phyloP scores from a whole-genome alignment of 2,888 invertebrate genomes.

The Orthonevra nobilis region DNA sequence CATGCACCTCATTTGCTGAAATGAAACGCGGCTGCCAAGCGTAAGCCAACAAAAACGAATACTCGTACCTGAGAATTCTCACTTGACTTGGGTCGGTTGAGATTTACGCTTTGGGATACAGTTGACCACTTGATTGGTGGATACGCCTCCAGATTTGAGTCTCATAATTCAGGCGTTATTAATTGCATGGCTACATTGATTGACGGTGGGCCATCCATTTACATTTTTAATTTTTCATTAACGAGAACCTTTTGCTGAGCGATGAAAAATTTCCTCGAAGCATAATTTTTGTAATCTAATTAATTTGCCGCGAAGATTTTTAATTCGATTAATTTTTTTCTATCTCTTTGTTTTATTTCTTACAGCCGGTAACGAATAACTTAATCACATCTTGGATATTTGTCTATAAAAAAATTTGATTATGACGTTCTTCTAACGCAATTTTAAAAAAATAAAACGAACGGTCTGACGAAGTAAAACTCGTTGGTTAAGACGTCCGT shows the following conservation, averaged over 20 bases:
- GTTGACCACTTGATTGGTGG: constrained; percentile 47
- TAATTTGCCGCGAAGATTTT: too few species aligned
- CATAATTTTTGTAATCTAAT: neutral
- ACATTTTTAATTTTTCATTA: constrained; percentile 59
- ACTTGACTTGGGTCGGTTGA: constrained; percentile 10
- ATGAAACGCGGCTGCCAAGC: constrained; percentile 5
- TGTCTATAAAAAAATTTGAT: too few species aligned
- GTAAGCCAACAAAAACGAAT: neutral
- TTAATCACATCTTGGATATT: too few species aligned
- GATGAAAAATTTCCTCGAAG: constrained; percentile 5
- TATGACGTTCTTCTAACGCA: too few species aligned
- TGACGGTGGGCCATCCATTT: constrained; percentile 58
- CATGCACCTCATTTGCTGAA: constrained; percentile 28
- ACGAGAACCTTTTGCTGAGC: constrained; percentile 42
- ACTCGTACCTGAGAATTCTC: constrained; percentile 15
- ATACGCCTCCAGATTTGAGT: constrained; percentile 54
- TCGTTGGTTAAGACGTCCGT: too few species aligned
- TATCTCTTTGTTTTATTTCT: too few species aligned
- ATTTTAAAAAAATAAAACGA: too few species aligned
- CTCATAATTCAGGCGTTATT: constrained; percentile 57
- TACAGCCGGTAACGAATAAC: too few species aligned
- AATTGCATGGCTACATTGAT: constrained; percentile 58
- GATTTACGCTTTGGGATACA: constrained; percentile 4
- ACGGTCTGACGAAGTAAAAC: too few species aligned
- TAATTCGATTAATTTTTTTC: too few species aligned